These are phyloP conservation scores for Lordiphosa stackelbergi DNA, from an alignment of 1,140 invertebrate species.

Conservation along the genomic window DNA sequence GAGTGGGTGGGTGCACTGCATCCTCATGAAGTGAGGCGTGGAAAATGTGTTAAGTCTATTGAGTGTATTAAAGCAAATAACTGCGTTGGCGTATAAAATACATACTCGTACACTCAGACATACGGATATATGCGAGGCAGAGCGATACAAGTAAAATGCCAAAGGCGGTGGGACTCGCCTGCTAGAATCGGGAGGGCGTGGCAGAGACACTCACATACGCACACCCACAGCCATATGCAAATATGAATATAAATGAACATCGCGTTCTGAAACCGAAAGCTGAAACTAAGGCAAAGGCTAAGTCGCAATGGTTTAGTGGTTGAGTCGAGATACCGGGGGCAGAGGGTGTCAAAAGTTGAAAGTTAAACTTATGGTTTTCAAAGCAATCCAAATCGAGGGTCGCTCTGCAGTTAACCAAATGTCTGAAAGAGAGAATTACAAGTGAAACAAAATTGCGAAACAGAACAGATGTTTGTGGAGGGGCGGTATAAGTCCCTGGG, in stretches of 20 bases:
- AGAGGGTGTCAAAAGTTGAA: constrained; percentile 16
- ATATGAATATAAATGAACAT: constrained; percentile 75
- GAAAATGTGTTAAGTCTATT: constrained; percentile 75
- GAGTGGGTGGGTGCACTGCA: background rate
- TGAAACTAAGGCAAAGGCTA: constrained; percentile 12
- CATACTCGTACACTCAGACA: constrained; percentile 20
- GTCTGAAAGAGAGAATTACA: background rate
- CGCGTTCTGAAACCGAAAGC: constrained; percentile 23
- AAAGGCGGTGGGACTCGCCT: background rate
- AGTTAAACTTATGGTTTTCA: constrained; percentile 23
- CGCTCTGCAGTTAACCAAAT: constrained; percentile 13
- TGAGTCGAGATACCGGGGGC: background rate
- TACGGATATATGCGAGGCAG: background rate
- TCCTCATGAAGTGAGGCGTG: constrained; percentile 51
- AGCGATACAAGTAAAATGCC: constrained; percentile 9
- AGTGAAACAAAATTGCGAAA: constrained; percentile 1
- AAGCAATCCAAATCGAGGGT: constrained; percentile 7
- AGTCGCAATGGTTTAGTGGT: constrained; percentile 16
- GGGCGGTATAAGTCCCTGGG: no score
- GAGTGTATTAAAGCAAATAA: constrained; percentile 76
- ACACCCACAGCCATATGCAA: constrained; percentile 49
- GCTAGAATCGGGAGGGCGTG: constrained; percentile 8
- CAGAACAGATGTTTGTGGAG: constrained; percentile 3
- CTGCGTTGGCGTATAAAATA: constrained; percentile 69
- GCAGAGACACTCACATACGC: constrained; percentile 37